phyloP scores from a whole-genome alignment of 2,888 invertebrate genomes.

The Malthinus flaveolus region DNA sequence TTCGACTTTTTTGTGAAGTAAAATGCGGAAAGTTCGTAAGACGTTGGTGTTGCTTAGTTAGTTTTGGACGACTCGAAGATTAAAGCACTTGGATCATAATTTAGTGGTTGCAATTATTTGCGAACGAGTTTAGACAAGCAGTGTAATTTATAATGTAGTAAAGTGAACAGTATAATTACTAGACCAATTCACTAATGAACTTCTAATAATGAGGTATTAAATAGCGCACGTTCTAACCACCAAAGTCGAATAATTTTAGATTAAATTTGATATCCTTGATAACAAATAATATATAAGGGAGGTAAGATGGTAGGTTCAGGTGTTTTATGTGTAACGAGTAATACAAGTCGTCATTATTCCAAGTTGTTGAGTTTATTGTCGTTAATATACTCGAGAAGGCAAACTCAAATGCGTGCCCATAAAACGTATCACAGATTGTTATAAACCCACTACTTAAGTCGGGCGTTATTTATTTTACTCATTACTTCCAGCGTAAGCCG shows the following conservation, averaged over 20 bases:
- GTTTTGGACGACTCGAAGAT: background rate
- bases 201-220: conserved; percentile 28
- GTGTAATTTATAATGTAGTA: conserved; percentile 21
- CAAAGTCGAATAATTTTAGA: conserved; percentile 1
- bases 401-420: conserved; percentile 30
- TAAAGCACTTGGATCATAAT: conserved; percentile 12
- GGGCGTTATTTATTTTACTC: conserved; percentile 18
- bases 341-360: conserved; percentile 42
- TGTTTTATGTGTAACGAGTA: conserved; percentile 16
- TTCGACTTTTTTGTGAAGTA: too few species aligned
- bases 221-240: conserved; percentile 17
- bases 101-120: conserved; percentile 23
- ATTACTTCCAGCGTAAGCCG: conserved; percentile 19
- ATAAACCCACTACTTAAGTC: background rate
- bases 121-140: conserved; percentile 19
- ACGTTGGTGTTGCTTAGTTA: too few species aligned
- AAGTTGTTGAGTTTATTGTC: conserved; percentile 42
- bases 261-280: background rate
- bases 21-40: too few species aligned
- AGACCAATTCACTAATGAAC: conserved; percentile 27
- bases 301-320: conserved; percentile 10
- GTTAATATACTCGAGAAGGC: conserved; percentile 32
- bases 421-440: conserved; percentile 16
- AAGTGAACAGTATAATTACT: conserved; percentile 24
- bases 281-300: background rate